phyloP scores from a whole-genome alignment of 2,797 vertebrate genomes.

The Nothura maculosa region DNA sequence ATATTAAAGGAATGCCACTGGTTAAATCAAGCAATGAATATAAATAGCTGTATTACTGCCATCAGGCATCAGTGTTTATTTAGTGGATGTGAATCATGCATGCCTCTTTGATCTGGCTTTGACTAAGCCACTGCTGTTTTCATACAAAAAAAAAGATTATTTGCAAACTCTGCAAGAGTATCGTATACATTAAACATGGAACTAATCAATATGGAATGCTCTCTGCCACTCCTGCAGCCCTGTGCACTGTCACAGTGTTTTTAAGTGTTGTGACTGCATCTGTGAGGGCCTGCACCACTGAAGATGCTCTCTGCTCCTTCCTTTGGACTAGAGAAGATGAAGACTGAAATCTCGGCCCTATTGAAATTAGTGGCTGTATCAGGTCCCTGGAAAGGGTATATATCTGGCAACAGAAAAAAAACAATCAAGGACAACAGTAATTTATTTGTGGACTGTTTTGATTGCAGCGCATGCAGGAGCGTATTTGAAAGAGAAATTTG shows the following conservation, averaged over 20 bases:
- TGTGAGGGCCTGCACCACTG: slow-evolving; percentile 21
- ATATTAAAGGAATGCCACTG: slow-evolving; percentile 87
- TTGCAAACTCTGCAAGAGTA: slow-evolving; percentile 81
- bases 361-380: slow-evolving; percentile 32
- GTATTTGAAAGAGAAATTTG: slow-evolving; percentile 63
- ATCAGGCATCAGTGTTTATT: slow-evolving; percentile 86
- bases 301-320: slow-evolving; percentile 21
- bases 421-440: slow-evolving; percentile 47
- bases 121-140: slow-evolving; percentile 82
- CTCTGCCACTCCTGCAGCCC: slow-evolving; percentile 75
- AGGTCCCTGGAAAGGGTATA: not conserved
- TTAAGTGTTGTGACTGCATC: slow-evolving; percentile 52
- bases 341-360: slow-evolving; percentile 23
- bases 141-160: slow-evolving; percentile 83
- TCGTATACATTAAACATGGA: slow-evolving; percentile 83
- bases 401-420: slow-evolving; percentile 32
- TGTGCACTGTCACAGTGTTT: not conserved
- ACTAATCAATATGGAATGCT: slow-evolving; percentile 81
- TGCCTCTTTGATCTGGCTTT: slow-evolving; percentile 83
- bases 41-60: slow-evolving; percentile 88
- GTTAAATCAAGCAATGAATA: slow-evolving; percentile 88
- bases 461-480: slow-evolving; percentile 23
- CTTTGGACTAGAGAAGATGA: slow-evolving; percentile 22
- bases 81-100: slow-evolving; percentile 82
- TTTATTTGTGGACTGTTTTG: slow-evolving; percentile 61